phyloP scores from a whole-genome alignment of 2,113 vertebrate genomes.

The Seriola aureovittata region DNA sequence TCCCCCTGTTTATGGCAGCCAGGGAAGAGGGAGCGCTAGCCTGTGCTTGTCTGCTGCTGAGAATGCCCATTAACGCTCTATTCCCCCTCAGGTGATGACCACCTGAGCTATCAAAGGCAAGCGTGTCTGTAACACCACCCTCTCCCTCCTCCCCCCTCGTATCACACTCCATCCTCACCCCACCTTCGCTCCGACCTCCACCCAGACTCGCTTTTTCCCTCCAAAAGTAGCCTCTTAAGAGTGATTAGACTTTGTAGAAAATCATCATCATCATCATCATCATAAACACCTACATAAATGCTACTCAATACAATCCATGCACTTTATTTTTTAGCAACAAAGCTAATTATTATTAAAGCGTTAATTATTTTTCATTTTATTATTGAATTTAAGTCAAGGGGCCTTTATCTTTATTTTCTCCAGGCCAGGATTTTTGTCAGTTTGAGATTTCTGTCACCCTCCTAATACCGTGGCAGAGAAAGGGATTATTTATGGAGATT shows the following conservation, averaged over 20 bases:
- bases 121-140: conserved; percentile 67
- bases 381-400: too few relatives aligned
- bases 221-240: not conserved
- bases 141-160: conserved; percentile 18
- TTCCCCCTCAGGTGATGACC: conserved; percentile 82
- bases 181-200: conserved; percentile 40
- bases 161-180: conserved; percentile 73
- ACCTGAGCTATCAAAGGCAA: conserved; percentile 85
- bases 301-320: too few relatives aligned
- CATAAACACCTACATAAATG: too few relatives aligned
- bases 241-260: not conserved
- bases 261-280: not conserved
- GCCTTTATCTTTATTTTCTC: not conserved
- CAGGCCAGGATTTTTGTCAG: not conserved
- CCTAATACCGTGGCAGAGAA: too few relatives aligned
- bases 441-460: not conserved
- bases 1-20: conserved; percentile 76
- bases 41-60: conserved; percentile 80
- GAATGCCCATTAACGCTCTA: conserved; percentile 80
- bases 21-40: conserved; percentile 69
- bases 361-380: too few relatives aligned
- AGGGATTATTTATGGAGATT: too few relatives aligned
- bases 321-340: too few relatives aligned
- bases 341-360: too few relatives aligned
- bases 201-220: conserved; percentile 5